Evolutionary conservation across 2,113 vertebrate species (phyloP), one percentile per base, ranked within the genome.

Genomic region (Lophura nycthemera): DNA sequence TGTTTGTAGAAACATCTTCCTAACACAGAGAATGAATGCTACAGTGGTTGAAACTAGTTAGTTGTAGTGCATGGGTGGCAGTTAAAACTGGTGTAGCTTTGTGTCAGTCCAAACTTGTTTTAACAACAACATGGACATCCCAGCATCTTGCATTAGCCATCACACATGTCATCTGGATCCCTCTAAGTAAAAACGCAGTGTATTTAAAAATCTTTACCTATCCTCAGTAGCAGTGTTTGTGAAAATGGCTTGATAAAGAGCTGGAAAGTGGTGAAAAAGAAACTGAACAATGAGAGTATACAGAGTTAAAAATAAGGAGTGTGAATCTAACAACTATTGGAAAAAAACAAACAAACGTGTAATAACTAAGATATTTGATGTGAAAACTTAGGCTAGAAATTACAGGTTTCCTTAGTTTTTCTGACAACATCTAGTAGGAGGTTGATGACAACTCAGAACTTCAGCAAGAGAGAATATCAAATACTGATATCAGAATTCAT

Each of bases 141-240:
- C 52, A 42, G 57, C 34, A 74, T 85, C 87, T 40, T 69, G 66
- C 54, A 61, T 45, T 79, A 40, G 34, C 27, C 1, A 0, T 59
- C 88, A 91, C 70, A 60, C 52, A 43, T 70, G 77, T 84, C 81
- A 89, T 75, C 66, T 92, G 78, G 40, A 87, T 57, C 63, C 42
- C 81, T 81, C 18, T 3, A 75, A 87, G 81, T 32, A 92, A 89
- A 79, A 21, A 61, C 54, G 86, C 77, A 20, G 90, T 82, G 88
- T 92, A 78, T 91, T 95, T 87, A 61, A 30, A 84, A 92, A 69
- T n/a, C 73, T 93, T 84, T 93, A 92, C 86, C 73, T 90, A 79
- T 93, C 89, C 78, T 95, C 95, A 93, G 89, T 88, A 91, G 21
- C n/a, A 74, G 18, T 16, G 34, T 19, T 78, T 83, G 57, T 74